Base-by-base conservation (phyloP, 2,797 vertebrate genomes). In the Aphelocoma californica region DNA sequence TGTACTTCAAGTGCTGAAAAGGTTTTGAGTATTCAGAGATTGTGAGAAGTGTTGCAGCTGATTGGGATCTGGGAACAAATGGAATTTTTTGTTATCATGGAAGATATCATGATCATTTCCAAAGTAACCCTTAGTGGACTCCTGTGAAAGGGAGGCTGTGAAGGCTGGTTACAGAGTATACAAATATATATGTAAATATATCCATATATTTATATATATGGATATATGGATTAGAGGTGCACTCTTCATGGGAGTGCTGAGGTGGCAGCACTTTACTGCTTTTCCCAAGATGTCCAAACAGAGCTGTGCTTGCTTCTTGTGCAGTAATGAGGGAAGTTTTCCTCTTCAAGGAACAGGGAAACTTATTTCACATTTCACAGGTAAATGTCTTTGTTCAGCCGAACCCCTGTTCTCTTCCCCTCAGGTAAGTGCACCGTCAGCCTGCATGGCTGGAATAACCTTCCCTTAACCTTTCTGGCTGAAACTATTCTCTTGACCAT, bases 31-130 rank as follows among this genome's bases (percentile, higher is more conserved):
- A 50, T 53, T 64, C 23, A 14, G 77, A 93, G 89, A 88, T 50
- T 94, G 66, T 42, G 25, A 91, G 60, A 93, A 96, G 91, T 95
- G 91, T 95, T 95, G 82, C 86, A 71, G 48, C 4, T 4, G 50
- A 77, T 13, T 80, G 44, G 83, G 45, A 82, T 88, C 57, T 78
- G n/a, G 60, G 48, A 93, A 69, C n/a, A 83, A 92, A 91, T 21
- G 71, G 54, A 93, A 57, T 67, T 74, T 87, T 90, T 87, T 77
- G 65, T 64, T 96, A 85, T 88, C 92, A 9, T 64, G 24, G 77
- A 70, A 74, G 79, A 89, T 69, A 91, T 50, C 51, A 80, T 92
- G 88, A 92, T 93, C 74, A 91, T 78, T 92, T 94, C 45, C 67
- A 72, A 89, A 91, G 50, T 82, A 94, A 66, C 53, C 40, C 66